These are phyloP conservation scores for Enteromius argenteus DNA, from an alignment of 2,797 vertebrate genomes.

Conservation along the genomic window DNA sequence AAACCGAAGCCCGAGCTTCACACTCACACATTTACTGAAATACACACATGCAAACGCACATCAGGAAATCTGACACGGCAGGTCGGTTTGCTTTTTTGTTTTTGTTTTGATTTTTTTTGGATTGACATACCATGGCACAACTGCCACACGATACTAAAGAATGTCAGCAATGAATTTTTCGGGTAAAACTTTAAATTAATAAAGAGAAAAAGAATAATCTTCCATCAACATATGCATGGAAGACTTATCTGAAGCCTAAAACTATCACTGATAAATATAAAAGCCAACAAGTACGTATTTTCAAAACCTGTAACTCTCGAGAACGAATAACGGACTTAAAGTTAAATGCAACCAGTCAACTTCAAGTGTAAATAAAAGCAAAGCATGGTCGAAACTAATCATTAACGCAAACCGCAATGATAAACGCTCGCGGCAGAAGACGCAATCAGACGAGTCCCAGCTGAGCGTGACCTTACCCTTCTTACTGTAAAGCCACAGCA, in stretches of 20 bases:
- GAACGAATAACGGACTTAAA: neutral
- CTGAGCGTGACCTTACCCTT: constrained; percentile 91
- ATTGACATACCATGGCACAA: neutral
- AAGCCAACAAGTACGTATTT: neutral
- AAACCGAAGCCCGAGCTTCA: constrained; percentile 25
- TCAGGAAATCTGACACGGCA: neutral
- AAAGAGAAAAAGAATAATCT: neutral
- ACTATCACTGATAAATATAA: neutral
- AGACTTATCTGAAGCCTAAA: neutral
- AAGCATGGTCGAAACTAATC: neutral
- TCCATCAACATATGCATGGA: neutral
- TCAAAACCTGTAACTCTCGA: neutral
- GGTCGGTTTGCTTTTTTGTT: neutral
- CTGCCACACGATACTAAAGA: neutral
- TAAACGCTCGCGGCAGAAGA: constrained; percentile 1
- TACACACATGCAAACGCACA: constrained; percentile 64
- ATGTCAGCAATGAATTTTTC: neutral
- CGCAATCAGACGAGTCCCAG: constrained; percentile 7
- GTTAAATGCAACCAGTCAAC: neutral
- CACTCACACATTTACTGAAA: neutral
- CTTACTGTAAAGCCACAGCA: constrained; percentile 98
- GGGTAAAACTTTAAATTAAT: neutral
- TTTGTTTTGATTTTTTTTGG: neutral
- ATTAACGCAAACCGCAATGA: constrained; percentile 2
- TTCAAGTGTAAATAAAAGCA: constrained; percentile 12